Evolutionary conservation across 2,888 invertebrate species (phyloP).

Genomic region (Tetramorium bicarinatum): DNA sequence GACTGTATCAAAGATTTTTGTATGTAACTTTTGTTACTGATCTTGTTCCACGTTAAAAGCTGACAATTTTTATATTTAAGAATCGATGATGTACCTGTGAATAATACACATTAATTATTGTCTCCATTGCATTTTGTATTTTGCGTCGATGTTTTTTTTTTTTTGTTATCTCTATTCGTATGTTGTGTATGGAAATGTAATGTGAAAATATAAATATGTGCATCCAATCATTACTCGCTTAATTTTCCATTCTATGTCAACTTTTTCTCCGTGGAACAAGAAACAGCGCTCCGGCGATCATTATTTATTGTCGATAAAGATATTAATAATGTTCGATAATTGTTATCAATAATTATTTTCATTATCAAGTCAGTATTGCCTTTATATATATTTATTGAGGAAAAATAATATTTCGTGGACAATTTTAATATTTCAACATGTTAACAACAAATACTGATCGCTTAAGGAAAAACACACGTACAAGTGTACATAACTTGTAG

Average conservation of each 20-base stretch:
- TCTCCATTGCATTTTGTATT: constrained; percentile 35
- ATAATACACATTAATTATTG: constrained; percentile 22
- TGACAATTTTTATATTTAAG: constrained; percentile 44
- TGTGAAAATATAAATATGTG: constrained; percentile 39
- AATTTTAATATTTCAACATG: not conserved
- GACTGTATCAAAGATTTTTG: constrained; percentile 59
- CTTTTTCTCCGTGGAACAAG: constrained; percentile 48
- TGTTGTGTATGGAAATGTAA: constrained; percentile 27
- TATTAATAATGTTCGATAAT: not conserved
- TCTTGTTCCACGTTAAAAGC: constrained; percentile 65
- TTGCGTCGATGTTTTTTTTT: not conserved
- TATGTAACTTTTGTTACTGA: constrained; percentile 56
- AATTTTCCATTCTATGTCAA: constrained; percentile 35
- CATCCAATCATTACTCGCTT: not conserved
- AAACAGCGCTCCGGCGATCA: constrained; percentile 18
- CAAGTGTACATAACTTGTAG: constrained; percentile 23
- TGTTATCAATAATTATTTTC: not conserved
- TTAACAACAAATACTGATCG: constrained; percentile 36
- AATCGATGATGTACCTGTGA: constrained; percentile 22
- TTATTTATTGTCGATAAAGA: constrained; percentile 35
- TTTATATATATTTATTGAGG: constrained; percentile 16
- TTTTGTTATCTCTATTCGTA: not conserved
- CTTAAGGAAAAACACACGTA: constrained; percentile 9
- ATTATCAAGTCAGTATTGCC: constrained; percentile 15
- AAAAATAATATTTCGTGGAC: not conserved